Evolutionary conservation across 2,113 vertebrate genomes (phyloP).

Genomic region (Pygoscelis antarcticus): DNA sequence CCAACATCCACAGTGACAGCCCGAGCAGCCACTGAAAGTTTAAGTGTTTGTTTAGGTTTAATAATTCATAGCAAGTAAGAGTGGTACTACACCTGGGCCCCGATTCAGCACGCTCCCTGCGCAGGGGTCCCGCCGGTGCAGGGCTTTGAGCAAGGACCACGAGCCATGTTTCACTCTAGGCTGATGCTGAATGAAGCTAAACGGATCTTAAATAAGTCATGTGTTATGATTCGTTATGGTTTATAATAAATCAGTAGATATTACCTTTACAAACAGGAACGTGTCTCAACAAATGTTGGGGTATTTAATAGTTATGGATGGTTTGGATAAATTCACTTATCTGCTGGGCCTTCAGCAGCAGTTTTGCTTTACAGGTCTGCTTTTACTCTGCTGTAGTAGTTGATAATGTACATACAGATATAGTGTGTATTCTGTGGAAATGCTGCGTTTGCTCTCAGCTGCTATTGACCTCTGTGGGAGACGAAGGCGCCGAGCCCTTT

Average conservation of each 20-base stretch:
- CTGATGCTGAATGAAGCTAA: too few relatives aligned
- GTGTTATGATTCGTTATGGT: background rate
- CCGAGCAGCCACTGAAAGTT: background rate
- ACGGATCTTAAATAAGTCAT: background rate
- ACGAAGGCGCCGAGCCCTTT: background rate
- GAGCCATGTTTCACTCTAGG: rapidly evolving
- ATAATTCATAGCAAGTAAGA: background rate
- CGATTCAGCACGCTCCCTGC: too few relatives aligned
- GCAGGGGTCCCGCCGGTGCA: rapidly evolving
- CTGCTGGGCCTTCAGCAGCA: background rate
- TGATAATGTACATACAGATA: rapidly evolving
- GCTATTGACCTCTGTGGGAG: background rate
- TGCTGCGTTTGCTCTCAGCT: background rate
- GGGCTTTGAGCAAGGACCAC: too few relatives aligned
- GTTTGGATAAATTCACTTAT: background rate
- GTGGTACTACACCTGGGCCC: background rate
- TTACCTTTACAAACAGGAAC: background rate
- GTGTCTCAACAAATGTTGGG: background rate
- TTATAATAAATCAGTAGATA: background rate
- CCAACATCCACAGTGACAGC: background rate
- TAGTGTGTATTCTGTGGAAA: rapidly evolving
- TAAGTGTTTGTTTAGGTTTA: background rate
- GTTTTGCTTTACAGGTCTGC: background rate
- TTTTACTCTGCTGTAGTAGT: background rate
- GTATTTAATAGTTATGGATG: background rate